Percentiles rank a stretch among this genome's conserved stretches.
Evolutionary conservation across 2,797 vertebrate species (phyloP).

Genomic region (Clarias platycephalus): DNA sequence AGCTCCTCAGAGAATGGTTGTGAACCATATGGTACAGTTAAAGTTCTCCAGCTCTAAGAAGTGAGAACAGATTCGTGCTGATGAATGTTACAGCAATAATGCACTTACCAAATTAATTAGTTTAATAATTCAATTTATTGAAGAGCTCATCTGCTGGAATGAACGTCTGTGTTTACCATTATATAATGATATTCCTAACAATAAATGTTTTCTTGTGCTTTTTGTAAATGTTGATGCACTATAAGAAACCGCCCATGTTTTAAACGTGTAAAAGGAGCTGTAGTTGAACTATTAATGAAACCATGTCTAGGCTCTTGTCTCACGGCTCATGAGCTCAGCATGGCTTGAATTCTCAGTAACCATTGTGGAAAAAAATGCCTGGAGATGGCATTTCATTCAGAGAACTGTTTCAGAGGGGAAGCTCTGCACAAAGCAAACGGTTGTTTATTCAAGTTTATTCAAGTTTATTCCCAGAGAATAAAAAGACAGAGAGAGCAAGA

Average conservation of each 20-base stretch:
- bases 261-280: constrained; percentile 15
- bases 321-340: constrained; percentile 48
- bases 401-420: constrained; percentile 68
- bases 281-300: constrained; percentile 40
- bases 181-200: background rate
- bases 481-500: constrained; percentile 65
- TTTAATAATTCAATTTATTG: constrained; percentile 15
- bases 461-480: constrained; percentile 40
- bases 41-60: constrained; percentile 51
- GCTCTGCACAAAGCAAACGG: constrained; percentile 79
- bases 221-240: background rate
- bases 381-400: constrained; percentile 86
- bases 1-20: constrained; percentile 46
- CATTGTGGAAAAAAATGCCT: constrained; percentile 79
- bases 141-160: background rate
- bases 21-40: constrained; percentile 61
- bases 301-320: constrained; percentile 25
- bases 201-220: background rate
- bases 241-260: background rate
- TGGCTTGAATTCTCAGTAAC: constrained; percentile 82
- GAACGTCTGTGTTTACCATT: background rate
- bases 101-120: constrained; percentile 26
- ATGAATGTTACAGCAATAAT: constrained; percentile 36
- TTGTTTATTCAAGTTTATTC: constrained; percentile 87
- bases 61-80: constrained; percentile 41